Percentiles rank a stretch among this genome's conserved stretches.
These are phyloP conservation scores for Urosaurus nigricauda DNA, from an alignment of 2,797 vertebrate species.

Conservation along the genomic window DNA sequence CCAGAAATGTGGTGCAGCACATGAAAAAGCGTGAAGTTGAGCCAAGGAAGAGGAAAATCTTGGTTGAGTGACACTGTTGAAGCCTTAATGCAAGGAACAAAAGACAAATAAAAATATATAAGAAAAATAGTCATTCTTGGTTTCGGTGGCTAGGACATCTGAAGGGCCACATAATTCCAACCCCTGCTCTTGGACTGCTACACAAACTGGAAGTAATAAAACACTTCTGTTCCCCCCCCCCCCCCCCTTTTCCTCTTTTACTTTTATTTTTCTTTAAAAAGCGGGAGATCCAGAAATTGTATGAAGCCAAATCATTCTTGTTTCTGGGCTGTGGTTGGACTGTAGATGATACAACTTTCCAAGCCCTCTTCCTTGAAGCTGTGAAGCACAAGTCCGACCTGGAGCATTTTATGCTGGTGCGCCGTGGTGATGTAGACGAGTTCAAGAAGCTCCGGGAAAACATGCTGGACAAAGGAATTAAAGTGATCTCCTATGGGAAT, in stretches of 20 bases:
- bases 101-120: no score
- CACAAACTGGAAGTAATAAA: no score
- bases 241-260: background rate
- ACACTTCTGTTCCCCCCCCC: background rate
- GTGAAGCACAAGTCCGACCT: conserved; percentile 96
- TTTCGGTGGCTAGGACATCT: no score
- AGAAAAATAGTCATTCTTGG: no score
- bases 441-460: conserved; percentile 97
- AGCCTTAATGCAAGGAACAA: no score
- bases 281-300: conserved; percentile 97
- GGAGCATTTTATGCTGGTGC: conserved; percentile 97
- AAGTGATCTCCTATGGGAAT: conserved; percentile 95
- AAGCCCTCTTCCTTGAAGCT: conserved; percentile 94
- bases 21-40: no score
- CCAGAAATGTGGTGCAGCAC: no score
- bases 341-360: conserved; percentile 96
- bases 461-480: conserved; percentile 98
- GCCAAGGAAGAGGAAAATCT: no score
- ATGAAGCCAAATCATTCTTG: conserved; percentile 93
- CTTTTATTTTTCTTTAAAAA: conserved; percentile 64
- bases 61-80: no score
- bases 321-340: conserved; percentile 96
- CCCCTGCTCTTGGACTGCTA: no score
- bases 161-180: no score
- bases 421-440: conserved; percentile 92